Conservation (phyloP, 2,797 vertebrate species). For the Sternarchorhynchus goeldii region DNA sequence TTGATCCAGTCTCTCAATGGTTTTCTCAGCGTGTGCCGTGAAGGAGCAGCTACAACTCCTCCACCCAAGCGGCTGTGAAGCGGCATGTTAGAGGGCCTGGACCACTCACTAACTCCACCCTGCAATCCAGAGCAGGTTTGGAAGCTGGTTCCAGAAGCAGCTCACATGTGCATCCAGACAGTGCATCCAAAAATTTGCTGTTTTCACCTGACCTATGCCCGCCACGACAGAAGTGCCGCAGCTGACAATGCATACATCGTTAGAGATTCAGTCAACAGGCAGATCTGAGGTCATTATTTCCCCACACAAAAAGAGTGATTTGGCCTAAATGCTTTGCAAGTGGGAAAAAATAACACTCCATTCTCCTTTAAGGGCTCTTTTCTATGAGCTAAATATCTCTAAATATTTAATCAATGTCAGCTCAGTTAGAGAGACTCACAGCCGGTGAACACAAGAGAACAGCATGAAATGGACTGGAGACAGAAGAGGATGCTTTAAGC, state of each 20-base stretch:
- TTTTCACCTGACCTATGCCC: slow-evolving; percentile 23
- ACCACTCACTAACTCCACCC: slow-evolving; percentile 20
- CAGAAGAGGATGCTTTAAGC: slow-evolving; percentile 2
- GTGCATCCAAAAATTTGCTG: slow-evolving; percentile 44
- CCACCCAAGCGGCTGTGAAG: too few relatives aligned
- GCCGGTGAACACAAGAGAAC: background rate
- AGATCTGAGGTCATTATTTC: background rate
- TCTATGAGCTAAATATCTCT: background rate
- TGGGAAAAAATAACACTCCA: background rate
- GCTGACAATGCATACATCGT: slow-evolving; percentile 13
- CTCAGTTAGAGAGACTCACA: slow-evolving; percentile 9
- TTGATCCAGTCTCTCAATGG: too few relatives aligned
- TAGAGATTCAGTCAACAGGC: background rate
- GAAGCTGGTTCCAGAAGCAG: slow-evolving; percentile 25
- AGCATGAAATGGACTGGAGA: background rate
- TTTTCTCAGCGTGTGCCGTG: too few relatives aligned
- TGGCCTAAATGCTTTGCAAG: background rate
- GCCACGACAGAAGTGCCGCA: slow-evolving; percentile 30
- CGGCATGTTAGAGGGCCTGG: slow-evolving; percentile 32
- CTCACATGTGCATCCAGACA: slow-evolving; percentile 35
- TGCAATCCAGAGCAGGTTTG: slow-evolving; percentile 27
- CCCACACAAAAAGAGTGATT: background rate
- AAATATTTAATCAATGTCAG: slow-evolving; percentile 6
- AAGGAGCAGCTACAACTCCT: too few relatives aligned
- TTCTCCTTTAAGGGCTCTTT: too few relatives aligned